These are phyloP conservation scores for Megalonaias nervosa DNA, from an alignment of 1,140 invertebrate species.

Conservation along the genomic window DNA sequence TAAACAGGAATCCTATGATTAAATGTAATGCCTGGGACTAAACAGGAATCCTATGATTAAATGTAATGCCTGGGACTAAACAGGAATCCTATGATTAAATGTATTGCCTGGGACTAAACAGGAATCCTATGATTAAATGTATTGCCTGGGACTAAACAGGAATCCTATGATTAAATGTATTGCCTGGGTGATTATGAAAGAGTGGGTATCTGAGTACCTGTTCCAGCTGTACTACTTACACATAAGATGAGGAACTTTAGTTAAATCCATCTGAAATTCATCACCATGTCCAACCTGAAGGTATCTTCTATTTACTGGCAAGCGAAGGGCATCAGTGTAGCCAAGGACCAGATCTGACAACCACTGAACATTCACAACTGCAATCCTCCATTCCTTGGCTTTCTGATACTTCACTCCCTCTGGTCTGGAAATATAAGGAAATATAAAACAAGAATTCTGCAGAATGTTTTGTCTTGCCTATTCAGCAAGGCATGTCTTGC, in stretches of 20 bases:
- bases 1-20: no score
- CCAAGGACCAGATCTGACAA: slow-evolving; percentile 94
- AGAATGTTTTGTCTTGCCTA: no score
- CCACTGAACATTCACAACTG: slow-evolving; percentile 94
- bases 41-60: no score
- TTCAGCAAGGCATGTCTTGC: no score
- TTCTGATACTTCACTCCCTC: slow-evolving; percentile 91
- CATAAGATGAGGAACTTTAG: slow-evolving; percentile 90
- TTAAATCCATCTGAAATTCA: slow-evolving; percentile 90
- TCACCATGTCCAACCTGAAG: slow-evolving; percentile 86
- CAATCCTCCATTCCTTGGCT: slow-evolving; percentile 88
- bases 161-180: no score
- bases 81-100: no score
- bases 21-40: no score
- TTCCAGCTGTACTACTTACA: slow-evolving; percentile 76
- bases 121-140: no score
- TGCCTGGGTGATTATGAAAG: no score
- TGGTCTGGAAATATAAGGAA: slow-evolving; percentile 74
- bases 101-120: no score
- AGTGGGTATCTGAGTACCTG: neutral
- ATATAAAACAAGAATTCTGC: neutral
- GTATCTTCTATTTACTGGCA: slow-evolving; percentile 86
- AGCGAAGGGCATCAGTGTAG: slow-evolving; percentile 84
- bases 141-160: no score
- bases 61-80: no score